phyloP scores from a whole-genome alignment of 2,888 invertebrate species.

The Drosophila meridiana region DNA sequence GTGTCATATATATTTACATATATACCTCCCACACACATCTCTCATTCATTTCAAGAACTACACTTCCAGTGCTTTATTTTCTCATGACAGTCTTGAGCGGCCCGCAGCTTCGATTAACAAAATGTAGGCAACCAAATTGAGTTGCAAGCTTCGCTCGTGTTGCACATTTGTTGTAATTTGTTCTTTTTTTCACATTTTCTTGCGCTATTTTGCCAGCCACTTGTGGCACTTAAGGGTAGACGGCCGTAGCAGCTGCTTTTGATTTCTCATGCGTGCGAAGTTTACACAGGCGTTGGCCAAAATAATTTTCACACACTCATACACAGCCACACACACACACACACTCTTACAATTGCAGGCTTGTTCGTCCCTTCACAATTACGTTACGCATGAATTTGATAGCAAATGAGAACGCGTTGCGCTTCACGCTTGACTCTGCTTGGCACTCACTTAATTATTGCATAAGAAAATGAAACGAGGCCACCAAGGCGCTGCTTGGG shows the following conservation, averaged over 20 bases:
- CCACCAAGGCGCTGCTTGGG: constrained; percentile 61
- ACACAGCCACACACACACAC: constrained; percentile 18
- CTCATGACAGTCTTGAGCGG: constrained; percentile 14
- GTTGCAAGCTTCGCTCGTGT: constrained; percentile 3
- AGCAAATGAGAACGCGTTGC: constrained; percentile 61
- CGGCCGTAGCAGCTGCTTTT: constrained; percentile 55
- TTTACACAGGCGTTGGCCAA: constrained; percentile 61
- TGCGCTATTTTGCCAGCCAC: constrained; percentile 30
- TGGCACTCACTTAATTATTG: constrained; percentile 78
- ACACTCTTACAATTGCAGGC: constrained; percentile 12
- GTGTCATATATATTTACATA: too few species aligned
- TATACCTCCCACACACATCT: not conserved
- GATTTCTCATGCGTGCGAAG: constrained; percentile 72
- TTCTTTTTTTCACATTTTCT: constrained; percentile 31
- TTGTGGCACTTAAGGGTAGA: constrained; percentile 46
- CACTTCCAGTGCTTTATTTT: constrained; percentile 1
- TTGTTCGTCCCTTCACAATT: constrained; percentile 44
- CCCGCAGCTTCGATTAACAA: constrained; percentile 21
- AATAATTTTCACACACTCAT: constrained; percentile 30
- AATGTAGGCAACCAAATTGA: not conserved
- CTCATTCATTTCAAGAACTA: not conserved
- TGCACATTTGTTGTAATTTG: constrained; percentile 49
- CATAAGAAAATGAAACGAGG: constrained; percentile 76
- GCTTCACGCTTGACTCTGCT: constrained; percentile 75
- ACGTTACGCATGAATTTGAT: constrained; percentile 70